Base-by-base conservation (phyloP, 1,140 invertebrate species). In the Drosophila repletoides region DNA sequence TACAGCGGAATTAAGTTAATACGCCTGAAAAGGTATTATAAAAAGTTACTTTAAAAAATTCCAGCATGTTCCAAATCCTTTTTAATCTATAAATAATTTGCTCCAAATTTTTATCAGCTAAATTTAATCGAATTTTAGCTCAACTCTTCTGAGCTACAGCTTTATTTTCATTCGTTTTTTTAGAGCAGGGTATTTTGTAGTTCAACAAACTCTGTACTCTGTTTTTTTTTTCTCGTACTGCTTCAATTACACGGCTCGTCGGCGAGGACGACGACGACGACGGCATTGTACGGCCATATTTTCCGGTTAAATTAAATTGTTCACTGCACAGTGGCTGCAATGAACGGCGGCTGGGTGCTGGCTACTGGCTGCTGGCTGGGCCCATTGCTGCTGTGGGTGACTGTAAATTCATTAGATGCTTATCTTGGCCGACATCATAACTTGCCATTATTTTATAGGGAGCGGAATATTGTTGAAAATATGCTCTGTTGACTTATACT, bases 301-400 rank as follows among this genome's bases (percentile, higher is more conserved):
- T 84, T 86, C 72, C 63, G 63, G 45, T 77, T 86, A 80, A 84
- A 76, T 84, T 79, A 86, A 86, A 84, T 84, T 84, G 71, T 86
- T 75, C 71, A 72, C 75, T 69, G 80, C 68, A 86, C 79, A 74
- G 56, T 80, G 59, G 72, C 76, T 81, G 76, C 67, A 52, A 52
- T 55, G 52, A 69, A 65, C 72, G 69, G 14, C 29, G 45, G 28
- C 56, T 21, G 53, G 33, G 36, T 17, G 41, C 9, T 10, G 29
- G 38, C n/a, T 15, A 29, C 12, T 5, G 38, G 24, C 21, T 14
- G 17, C 10, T 5, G 10, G 9, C 17, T 29, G 38, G 33, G 68
- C 24, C 34, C 26, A 38, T 24, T 29, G 31, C 36, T 41, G 41
- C 45, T 51, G 17, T 2, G 10, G 21, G 12, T 2, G 33, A 22